Evolutionary conservation across 2,113 vertebrate genomes (phyloP).

Genomic region (Mionectes macconnelli): DNA sequence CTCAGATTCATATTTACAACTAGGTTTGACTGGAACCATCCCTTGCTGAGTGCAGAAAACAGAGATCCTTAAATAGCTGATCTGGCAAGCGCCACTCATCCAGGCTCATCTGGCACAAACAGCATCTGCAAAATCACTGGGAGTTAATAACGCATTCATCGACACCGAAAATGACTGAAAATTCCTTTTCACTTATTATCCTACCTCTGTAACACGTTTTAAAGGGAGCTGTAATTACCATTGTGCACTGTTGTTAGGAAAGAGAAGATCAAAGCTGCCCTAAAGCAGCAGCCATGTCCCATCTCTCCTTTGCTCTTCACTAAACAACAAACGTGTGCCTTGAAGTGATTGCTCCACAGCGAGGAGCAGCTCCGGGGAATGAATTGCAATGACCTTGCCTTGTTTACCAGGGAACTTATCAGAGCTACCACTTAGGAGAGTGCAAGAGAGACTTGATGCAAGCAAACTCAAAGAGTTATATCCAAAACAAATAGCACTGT

Average conservation of each 20-base stretch:
- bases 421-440: neutral
- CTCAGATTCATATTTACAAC: neutral
- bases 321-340: neutral
- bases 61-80: constrained; percentile 39
- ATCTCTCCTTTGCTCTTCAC: neutral
- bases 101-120: constrained; percentile 40
- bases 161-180: constrained; percentile 24
- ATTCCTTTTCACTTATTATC: constrained; percentile 49
- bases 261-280: constrained; percentile 15
- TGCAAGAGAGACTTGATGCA: neutral
- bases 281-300: neutral
- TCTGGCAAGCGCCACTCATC: neutral
- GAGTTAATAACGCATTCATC: constrained; percentile 50
- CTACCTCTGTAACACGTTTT: constrained; percentile 1
- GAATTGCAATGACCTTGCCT: constrained; percentile 12
- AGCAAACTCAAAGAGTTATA: neutral
- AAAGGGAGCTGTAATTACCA: constrained; percentile 29
- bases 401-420: neutral
- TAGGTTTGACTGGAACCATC: constrained; percentile 14
- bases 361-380: neutral
- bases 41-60: neutral
- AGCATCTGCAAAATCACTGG: constrained; percentile 43
- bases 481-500: neutral
- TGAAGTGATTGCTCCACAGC: neutral
- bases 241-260: neutral